phyloP scores from a whole-genome alignment of 1,140 invertebrate genomes.

The Nephila pilipes region DNA sequence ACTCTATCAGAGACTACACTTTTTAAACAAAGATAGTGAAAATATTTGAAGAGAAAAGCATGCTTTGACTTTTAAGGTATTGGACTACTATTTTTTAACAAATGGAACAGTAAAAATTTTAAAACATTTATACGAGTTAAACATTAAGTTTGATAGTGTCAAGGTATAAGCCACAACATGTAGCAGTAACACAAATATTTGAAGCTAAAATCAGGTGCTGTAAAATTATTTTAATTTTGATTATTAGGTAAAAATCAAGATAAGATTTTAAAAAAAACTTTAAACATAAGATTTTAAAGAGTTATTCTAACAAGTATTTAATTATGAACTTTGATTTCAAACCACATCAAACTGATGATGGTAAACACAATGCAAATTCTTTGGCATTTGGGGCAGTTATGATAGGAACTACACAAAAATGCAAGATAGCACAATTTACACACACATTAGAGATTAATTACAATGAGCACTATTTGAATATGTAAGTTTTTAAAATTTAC shows the following conservation, averaged over 20 bases:
- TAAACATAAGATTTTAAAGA: not conserved
- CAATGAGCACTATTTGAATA: not conserved
- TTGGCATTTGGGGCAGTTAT: not conserved
- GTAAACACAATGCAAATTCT: not conserved
- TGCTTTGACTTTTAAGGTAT: not conserved
- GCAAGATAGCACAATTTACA: not conserved
- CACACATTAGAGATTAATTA: not conserved
- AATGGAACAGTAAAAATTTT: not conserved
- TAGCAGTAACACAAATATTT: not conserved
- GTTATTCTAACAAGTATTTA: not conserved
- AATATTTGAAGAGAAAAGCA: not conserved
- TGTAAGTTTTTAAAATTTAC: not conserved
- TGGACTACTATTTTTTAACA: not conserved
- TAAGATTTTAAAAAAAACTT: not conserved
- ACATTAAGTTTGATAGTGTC: not conserved
- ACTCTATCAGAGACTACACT: not conserved
- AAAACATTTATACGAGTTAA: constrained; percentile 20
- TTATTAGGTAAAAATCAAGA: not conserved
- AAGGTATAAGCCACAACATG: not conserved
- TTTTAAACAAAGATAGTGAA: constrained; percentile 10
- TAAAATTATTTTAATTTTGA: not conserved
- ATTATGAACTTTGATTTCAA: not conserved
- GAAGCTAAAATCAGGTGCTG: not conserved
- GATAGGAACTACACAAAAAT: constrained; percentile 34
- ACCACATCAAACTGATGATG: not conserved